These are phyloP conservation scores for Cercocebus atys DNA, from an alignment of 2,113 vertebrate species.

Conservation along the genomic window DNA sequence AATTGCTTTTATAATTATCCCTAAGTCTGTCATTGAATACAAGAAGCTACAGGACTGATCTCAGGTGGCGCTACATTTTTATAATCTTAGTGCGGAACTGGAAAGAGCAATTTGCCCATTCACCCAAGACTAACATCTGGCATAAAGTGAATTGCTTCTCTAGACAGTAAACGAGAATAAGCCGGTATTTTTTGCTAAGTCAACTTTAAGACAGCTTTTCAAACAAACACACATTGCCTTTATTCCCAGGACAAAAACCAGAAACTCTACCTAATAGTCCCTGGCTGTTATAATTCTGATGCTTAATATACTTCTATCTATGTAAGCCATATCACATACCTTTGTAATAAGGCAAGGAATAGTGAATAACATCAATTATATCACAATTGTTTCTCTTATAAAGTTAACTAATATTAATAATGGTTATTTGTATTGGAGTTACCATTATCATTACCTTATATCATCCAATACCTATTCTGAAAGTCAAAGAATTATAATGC, in stretches of 20 bases:
- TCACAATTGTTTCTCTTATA: background rate
- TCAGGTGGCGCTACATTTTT: background rate
- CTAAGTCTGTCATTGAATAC: background rate
- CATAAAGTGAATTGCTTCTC: background rate
- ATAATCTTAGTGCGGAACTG: background rate
- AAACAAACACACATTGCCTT: background rate
- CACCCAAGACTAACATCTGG: background rate
- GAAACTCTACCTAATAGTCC: background rate
- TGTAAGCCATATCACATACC: background rate
- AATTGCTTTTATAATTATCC: background rate
- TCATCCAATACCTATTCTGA: background rate
- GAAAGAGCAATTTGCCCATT: background rate
- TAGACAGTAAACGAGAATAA: background rate
- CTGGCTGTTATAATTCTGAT: background rate
- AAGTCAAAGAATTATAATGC: background rate
- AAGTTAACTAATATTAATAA: conserved; percentile 7
- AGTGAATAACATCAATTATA: background rate
- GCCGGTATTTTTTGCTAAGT: background rate
- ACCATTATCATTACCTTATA: background rate
- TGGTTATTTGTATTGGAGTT: background rate
- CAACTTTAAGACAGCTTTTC: background rate
- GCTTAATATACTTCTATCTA: background rate
- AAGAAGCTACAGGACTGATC: background rate
- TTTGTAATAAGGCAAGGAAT: background rate
- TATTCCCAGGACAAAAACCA: background rate